Evolutionary conservation across 1,140 invertebrate species (phyloP).

Genomic region (Fopius arisanus): DNA sequence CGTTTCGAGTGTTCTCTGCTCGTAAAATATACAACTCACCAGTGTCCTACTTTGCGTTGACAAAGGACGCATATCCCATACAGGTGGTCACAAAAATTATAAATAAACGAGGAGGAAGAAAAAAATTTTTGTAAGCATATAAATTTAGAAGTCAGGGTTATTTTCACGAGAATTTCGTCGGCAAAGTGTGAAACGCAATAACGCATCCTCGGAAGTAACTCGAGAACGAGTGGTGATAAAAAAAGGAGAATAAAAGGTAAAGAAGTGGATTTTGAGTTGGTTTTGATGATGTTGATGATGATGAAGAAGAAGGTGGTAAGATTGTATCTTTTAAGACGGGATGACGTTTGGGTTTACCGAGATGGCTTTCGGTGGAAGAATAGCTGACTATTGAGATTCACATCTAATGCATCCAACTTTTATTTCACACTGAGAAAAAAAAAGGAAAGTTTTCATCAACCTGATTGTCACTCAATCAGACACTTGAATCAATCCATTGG

Average conservation of each 20-base stretch:
- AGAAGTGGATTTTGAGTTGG: neutral
- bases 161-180: slow-evolving; percentile 22
- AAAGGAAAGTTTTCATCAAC: too few relatives aligned
- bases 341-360: slow-evolving; percentile 9
- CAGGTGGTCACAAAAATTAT: neutral
- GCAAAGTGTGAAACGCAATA: slow-evolving; percentile 21
- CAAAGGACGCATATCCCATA: neutral
- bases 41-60: neutral
- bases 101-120: neutral
- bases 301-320: slow-evolving; percentile 17
- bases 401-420: neutral
- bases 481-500: too few relatives aligned
- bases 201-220: slow-evolving; percentile 20
- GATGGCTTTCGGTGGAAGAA: neutral
- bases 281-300: slow-evolving; percentile 16
- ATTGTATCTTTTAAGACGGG: neutral
- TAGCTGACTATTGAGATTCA: neutral
- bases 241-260: neutral
- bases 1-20: neutral
- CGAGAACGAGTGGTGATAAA: slow-evolving; percentile 12
- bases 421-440: neutral
- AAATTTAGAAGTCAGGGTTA: slow-evolving; percentile 14
- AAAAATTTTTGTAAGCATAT: slow-evolving; percentile 11
- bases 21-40: neutral
- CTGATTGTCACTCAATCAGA: too few relatives aligned